Base-by-base conservation (phyloP, 2,888 invertebrate species). In the Drosophila mayaguana region DNA sequence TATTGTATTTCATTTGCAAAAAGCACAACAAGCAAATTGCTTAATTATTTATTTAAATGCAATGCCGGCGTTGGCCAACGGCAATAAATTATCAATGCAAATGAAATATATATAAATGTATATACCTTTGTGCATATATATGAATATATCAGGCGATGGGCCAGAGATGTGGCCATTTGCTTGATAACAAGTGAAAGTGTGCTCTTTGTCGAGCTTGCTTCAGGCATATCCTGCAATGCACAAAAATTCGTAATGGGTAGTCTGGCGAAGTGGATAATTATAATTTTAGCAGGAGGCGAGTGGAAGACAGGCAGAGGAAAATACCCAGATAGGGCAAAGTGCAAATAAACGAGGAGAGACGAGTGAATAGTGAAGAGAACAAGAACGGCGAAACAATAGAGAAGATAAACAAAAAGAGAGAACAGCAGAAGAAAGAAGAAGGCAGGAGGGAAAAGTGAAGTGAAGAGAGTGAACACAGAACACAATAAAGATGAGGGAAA, bases 31-130 rank as follows among this genome's bases (percentile, higher is more conserved):
- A 69, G 76, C 67, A 76, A 79, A 84, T 79, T 77, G 85, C 85
- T 81, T 77, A 83, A 84, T 83, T 84, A 83, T 77, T 83, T 84
- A 83, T 84, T 84, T 81, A 77, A 75, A 74, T 78, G 78, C 69
- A 72, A 70, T 62, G 63, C 46, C 54, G 63, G 63, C 61, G 61
- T 57, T 59, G 79, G 67, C 79, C 48, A 59, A 56, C 18, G 43
- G 72, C 65, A 59, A 83, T 84, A 79, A 83, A 83, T 84, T 81
- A 77, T 77, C 73, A 64, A 81, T 76, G 67, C 36, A 66, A 79
- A 79, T 73, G 65, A 65, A 48, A 59, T 61, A 66, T 50, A 14
- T 36, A 51, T n/a, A 20, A 5, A 3, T 18, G 40, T 18, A 40
- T 18, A n/a, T 54, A 51, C 51, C 34, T 34, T 18, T 51, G 16